Base-by-base conservation (phyloP, 2,113 vertebrate species). In the Candoia aspera region DNA sequence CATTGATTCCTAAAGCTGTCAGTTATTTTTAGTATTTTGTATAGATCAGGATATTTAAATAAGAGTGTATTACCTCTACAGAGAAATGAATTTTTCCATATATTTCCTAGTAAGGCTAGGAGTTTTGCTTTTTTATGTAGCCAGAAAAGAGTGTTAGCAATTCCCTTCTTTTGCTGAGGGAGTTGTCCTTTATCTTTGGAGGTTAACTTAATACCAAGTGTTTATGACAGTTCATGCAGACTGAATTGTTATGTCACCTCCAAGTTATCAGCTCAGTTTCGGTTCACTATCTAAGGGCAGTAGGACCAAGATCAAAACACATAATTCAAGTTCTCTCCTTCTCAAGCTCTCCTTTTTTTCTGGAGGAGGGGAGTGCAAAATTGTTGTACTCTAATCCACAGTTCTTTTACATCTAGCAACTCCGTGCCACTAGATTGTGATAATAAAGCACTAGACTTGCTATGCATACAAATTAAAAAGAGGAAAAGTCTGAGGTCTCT, bases 181-280 rank as follows among this genome's bases (percentile, higher is more conserved):
- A 97, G 95, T 96, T 96, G 92, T 93, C 87, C 91, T 87, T 97
- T 98, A 95, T 97, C 97, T 97, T 87, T 90, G 60, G 87, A 90
- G 87, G 95, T 97, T 96, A 97, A 96, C 93, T 95, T 96, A 94
- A 93, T 96, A 96, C 97, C 97, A 96, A 96, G 95, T 97, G 96
- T 98, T 98, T 97, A 96, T 97, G 96, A 97, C 94, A 97, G 96
- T 97, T 97, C 94, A 93, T 94, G 95, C 95, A 95, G 97, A 95
- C 95, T 91, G 92, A 92, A 94, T 94, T 96, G 96, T 98, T 97
- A 98, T 98, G 96, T 98, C 97, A 98, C 96, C 94, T 96, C 64
- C 17, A 68, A 93, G 95, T 96, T 98, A 97, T 97, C 96, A 94
- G 62, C 90, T 95, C 92, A 92, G 93, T 94, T 96, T 96, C 5